Evolutionary conservation across 1,140 invertebrate genomes (phyloP).

Genomic region (Scaptodrosophila lebanonensis): DNA sequence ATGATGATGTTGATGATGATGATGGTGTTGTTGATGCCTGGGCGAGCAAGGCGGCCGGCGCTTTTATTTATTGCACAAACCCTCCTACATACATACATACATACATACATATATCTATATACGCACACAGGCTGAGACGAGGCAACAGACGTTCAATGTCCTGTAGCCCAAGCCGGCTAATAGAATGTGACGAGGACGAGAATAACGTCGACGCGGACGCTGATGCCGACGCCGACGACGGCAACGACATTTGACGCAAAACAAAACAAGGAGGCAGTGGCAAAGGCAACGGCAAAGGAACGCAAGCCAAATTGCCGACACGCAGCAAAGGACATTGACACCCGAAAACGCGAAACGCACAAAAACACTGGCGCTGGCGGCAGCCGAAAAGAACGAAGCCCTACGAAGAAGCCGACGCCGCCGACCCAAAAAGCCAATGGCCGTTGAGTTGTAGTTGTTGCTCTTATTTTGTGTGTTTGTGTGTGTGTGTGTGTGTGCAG

Average conservation of each 20-base stretch:
- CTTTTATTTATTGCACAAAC: no score
- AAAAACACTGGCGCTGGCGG: no score
- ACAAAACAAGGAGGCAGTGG: slow-evolving; percentile 47
- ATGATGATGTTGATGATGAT: no score
- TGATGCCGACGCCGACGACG: neutral
- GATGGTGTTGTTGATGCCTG: no score
- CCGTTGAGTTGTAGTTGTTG: slow-evolving; percentile 1
- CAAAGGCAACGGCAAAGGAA: slow-evolving; percentile 24
- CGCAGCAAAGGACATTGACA: slow-evolving; percentile 63
- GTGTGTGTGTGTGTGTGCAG: no score
- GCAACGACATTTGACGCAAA: slow-evolving; percentile 54
- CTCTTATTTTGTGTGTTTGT: no score
- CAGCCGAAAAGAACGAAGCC: no score
- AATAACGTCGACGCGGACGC: neutral
- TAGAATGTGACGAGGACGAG: slow-evolving; percentile 60
- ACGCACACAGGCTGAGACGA: slow-evolving; percentile 51
- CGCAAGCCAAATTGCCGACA: slow-evolving; percentile 12
- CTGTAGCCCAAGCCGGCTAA: slow-evolving; percentile 69
- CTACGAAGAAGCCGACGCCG: slow-evolving; percentile 21
- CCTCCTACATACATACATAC: slow-evolving; percentile 14
- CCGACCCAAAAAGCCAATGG: slow-evolving; percentile 43
- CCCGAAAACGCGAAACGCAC: slow-evolving; percentile 54
- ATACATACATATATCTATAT: slow-evolving; percentile 17
- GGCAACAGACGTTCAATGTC: slow-evolving; percentile 65
- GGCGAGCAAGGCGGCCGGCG: no score